Conservation (phyloP, 2,888 invertebrate genomes). For the Rhyacophila evoluta region DNA sequence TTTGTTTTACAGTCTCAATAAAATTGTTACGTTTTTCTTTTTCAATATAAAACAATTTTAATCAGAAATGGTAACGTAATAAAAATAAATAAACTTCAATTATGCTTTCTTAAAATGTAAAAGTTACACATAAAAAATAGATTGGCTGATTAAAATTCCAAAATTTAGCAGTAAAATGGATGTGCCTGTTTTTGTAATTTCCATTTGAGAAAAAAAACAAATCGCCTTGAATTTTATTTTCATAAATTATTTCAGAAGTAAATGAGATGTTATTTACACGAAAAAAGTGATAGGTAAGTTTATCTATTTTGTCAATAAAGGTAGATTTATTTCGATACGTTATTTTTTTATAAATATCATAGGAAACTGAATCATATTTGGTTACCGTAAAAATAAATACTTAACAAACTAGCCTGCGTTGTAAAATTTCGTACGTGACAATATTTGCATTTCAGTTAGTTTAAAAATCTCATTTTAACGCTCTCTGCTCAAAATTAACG, state of each 20-base stretch:
- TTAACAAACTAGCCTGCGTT: neutral
- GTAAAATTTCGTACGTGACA: neutral
- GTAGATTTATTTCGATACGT: neutral
- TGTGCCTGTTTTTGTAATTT: too few species aligned
- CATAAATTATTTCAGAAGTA: too few species aligned
- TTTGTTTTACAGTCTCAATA: slow-evolving; percentile 24
- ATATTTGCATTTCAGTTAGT: neutral
- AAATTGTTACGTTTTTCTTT: neutral
- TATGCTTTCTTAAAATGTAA: neutral
- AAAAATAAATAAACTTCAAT: neutral
- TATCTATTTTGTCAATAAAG: too few species aligned
- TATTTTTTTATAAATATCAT: neutral
- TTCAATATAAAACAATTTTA: slow-evolving; percentile 1
- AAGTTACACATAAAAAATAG: too few species aligned
- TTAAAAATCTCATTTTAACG: neutral
- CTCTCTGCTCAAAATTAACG: neutral
- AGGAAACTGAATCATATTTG: neutral
- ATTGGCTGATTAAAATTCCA: too few species aligned
- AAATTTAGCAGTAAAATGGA: too few species aligned
- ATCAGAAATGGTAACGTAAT: slow-evolving; percentile 14
- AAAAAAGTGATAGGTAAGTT: too few species aligned
- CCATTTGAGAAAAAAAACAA: too few species aligned
- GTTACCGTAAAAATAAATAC: neutral
- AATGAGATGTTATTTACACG: too few species aligned
- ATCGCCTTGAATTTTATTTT: too few species aligned